Conservation (phyloP, 2,797 vertebrate genomes). For the Spatula clypeata region DNA sequence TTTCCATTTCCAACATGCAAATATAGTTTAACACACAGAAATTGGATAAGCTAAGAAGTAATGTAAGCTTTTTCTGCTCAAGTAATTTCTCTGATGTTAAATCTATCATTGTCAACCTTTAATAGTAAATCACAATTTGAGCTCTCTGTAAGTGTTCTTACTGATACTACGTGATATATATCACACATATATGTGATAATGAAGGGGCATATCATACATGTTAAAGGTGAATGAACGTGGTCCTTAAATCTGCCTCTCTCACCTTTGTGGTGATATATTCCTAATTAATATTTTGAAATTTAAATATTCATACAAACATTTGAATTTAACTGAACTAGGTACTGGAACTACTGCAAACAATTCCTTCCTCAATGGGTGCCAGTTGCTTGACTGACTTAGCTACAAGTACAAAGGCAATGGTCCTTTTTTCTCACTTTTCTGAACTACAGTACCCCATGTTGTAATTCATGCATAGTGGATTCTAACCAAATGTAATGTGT, state of each 20-base stretch:
- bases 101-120: not conserved
- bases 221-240: not conserved
- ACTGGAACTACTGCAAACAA: not conserved
- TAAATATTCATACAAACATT: not conserved
- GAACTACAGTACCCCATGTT: not conserved
- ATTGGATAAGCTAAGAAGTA: not conserved
- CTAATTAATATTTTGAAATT: not conserved
- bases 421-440: not conserved
- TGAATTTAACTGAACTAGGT: not conserved
- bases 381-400: not conserved
- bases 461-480: not conserved
- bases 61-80: accelerated
- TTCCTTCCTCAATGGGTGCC: not conserved
- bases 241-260: not conserved
- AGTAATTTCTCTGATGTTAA: not conserved
- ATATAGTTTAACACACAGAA: not conserved
- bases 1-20: accelerated
- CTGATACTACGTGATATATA: not conserved
- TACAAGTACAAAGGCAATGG: not conserved
- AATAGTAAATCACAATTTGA: no score
- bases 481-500: not conserved
- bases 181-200: not conserved
- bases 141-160: no score
- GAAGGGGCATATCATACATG: accelerated
- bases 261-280: not conserved